Evolutionary conservation across 2,888 invertebrate genomes (phyloP).

Genomic region (Drosophila multiciliata): DNA sequence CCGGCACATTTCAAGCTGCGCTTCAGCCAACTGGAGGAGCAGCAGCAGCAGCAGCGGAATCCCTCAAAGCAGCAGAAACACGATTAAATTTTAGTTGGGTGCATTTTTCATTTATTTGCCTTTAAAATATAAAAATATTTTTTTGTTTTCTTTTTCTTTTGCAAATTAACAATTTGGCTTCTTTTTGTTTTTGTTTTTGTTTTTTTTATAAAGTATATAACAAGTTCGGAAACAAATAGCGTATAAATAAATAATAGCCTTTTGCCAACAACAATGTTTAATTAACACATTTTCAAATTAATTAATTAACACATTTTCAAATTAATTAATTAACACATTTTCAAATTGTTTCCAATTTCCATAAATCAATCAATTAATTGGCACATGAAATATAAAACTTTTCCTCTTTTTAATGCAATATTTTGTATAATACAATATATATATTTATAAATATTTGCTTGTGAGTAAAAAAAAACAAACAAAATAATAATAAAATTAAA

Average conservation of each 20-base stretch:
- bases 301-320: slow-evolving; percentile 6
- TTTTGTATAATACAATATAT: background rate
- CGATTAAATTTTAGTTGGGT: background rate
- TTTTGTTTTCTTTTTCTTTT: background rate
- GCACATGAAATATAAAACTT: background rate
- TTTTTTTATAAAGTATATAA: slow-evolving; percentile 3
- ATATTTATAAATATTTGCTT: background rate
- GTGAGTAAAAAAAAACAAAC: background rate
- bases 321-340: background rate
- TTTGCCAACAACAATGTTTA: background rate
- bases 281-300: background rate
- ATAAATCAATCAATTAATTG: background rate
- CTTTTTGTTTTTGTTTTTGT: background rate
- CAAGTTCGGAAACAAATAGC: slow-evolving; percentile 3
- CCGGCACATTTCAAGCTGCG: slow-evolving; percentile 87
- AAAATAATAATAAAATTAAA: slow-evolving; percentile 5
- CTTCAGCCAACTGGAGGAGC: slow-evolving; percentile 34
- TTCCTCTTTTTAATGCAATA: background rate
- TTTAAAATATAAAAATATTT: background rate
- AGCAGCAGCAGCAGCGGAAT: background rate
- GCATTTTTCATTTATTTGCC: slow-evolving; percentile 12
- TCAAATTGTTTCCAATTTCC: background rate
- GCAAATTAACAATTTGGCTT: slow-evolving; percentile 4
- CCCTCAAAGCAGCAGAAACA: background rate
- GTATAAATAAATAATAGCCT: slow-evolving; percentile 1